A percentile compares a stretch with the other conserved stretches of the same genome.
Evolutionary conservation across 1,140 invertebrate species (phyloP).

Genomic region (Andricus grossulariae): DNA sequence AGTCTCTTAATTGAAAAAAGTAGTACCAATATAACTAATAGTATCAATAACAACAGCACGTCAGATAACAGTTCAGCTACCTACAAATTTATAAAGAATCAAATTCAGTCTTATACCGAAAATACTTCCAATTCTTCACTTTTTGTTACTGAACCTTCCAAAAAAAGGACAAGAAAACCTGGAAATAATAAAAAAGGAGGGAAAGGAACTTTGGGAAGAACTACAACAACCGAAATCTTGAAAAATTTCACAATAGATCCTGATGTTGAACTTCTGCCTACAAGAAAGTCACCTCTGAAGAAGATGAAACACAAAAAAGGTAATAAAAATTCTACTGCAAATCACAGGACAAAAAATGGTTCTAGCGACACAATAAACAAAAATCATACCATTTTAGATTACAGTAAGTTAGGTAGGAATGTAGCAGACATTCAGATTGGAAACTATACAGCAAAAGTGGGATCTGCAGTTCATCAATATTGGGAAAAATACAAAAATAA

Average conservation of each 20-base stretch:
- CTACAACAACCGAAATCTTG: neutral
- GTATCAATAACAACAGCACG: no score
- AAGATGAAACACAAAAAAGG: neutral
- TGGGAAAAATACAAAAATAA: constrained; percentile 30
- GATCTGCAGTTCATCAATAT: constrained; percentile 27
- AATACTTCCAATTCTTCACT: neutral
- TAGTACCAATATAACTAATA: no score
- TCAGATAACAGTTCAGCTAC: neutral
- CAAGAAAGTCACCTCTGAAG: neutral
- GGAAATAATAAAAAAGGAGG: neutral
- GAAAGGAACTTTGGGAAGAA: neutral
- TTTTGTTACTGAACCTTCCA: neutral
- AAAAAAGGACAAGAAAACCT: neutral
- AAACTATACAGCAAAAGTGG: constrained; percentile 10
- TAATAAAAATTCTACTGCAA: neutral
- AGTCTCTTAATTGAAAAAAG: no score
- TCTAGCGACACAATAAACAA: neutral
- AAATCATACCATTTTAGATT: neutral
- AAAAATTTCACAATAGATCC: neutral
- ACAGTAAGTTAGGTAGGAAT: neutral
- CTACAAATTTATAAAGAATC: neutral
- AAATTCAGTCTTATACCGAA: neutral
- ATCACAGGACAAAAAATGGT: neutral
- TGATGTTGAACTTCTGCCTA: neutral
- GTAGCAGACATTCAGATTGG: neutral